Percentiles rank a stretch among this genome's conserved stretches.
phyloP scores from a whole-genome alignment of 2,113 vertebrate genomes.

The Tricholaema leucomelas region DNA sequence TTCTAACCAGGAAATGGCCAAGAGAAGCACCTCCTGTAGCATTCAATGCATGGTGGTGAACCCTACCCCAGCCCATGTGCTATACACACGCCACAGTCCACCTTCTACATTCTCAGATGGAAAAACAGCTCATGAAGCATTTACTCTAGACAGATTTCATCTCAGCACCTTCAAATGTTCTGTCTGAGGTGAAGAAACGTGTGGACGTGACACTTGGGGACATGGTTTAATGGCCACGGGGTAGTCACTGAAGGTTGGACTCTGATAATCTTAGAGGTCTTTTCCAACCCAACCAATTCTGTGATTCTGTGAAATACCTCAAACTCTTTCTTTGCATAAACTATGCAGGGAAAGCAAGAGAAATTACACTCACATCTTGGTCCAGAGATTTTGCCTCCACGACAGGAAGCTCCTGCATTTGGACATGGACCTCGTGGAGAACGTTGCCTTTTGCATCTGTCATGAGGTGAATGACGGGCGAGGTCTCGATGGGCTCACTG shows the following conservation, averaged over 20 bases:
- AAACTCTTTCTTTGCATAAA: neutral
- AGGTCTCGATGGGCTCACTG: conserved; percentile 68
- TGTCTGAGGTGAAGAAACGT: neutral
- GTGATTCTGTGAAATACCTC: neutral
- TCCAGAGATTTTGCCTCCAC: conserved; percentile 65
- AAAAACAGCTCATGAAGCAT: neutral
- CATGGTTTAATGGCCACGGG: no score
- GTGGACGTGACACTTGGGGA: no score
- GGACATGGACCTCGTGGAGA: conserved; percentile 90
- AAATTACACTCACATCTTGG: conserved; percentile 58
- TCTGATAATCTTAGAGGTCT: no score
- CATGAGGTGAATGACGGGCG: conserved; percentile 85
- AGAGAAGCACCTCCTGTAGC: neutral
- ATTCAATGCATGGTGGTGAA: fast-evolving
- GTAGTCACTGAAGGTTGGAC: no score
- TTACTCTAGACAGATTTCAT: neutral
- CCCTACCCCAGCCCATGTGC: neutral
- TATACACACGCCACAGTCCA: neutral
- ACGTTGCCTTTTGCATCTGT: conserved; percentile 87
- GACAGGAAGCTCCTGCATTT: conserved; percentile 84
- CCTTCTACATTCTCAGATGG: neutral
- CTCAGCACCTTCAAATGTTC: neutral
- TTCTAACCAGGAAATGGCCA: neutral
- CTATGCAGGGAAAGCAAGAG: neutral
- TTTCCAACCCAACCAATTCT: no score